These are phyloP conservation scores for Drosophila pachea DNA, from an alignment of 1,140 invertebrate species.

Conservation along the genomic window DNA sequence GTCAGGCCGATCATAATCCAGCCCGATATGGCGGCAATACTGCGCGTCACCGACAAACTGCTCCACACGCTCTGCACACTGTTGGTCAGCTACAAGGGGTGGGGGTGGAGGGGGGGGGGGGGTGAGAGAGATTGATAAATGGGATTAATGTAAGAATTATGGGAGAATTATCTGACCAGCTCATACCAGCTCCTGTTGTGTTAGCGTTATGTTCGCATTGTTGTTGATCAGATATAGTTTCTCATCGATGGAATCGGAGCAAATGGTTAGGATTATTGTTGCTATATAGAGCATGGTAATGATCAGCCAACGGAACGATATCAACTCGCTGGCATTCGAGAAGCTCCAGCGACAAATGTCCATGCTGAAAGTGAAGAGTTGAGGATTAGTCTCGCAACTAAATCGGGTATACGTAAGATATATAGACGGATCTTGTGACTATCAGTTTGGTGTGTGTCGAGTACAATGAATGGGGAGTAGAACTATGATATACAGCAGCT, in stretches of 20 bases:
- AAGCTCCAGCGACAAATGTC: conserved; percentile 77
- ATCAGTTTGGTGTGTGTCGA: neutral
- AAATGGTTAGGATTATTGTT: conserved; percentile 78
- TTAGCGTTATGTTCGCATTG: conserved; percentile 73
- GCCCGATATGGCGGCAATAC: conserved; percentile 76
- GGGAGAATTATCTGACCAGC: neutral
- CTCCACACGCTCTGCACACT: conserved; percentile 75
- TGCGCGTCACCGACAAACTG: conserved; percentile 75
- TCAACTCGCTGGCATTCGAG: conserved; percentile 73
- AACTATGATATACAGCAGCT: too few relatives aligned
- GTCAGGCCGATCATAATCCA: conserved; percentile 78
- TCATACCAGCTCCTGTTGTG: conserved; percentile 74
- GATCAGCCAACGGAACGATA: conserved; percentile 78
- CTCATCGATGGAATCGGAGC: conserved; percentile 76
- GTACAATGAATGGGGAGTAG: too few relatives aligned
- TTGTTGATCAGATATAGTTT: conserved; percentile 72
- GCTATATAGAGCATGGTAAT: conserved; percentile 79
- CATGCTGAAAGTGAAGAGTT: conserved; percentile 54
- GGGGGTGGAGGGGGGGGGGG: too few relatives aligned
- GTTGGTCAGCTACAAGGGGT: conserved; percentile 65
- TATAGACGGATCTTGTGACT: neutral
- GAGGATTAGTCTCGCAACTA: neutral
- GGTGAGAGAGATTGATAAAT: neutral
- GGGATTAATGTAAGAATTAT: neutral
- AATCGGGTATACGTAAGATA: neutral